Evolutionary conservation across 2,797 vertebrate species (phyloP), one percentile per base, ranked within the genome.

Genomic region (Propithecus deckenii): DNA sequence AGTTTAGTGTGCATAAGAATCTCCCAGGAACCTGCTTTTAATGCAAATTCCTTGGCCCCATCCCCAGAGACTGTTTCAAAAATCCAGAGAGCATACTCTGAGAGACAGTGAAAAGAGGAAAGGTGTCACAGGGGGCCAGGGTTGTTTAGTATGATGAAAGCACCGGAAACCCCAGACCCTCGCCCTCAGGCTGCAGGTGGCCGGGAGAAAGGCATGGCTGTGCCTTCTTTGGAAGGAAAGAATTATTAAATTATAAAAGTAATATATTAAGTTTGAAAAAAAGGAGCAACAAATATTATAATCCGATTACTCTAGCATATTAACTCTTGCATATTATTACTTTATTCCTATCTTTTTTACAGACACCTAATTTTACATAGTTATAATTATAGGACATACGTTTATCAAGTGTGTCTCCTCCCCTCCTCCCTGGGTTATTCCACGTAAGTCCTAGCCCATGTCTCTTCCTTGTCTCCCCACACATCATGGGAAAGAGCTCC

Each of bases 301-400:
- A 79, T 67, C 13, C 55, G 52, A 23, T 46, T 57, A 79, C 4
- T 79, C 12, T 25, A 14, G 46, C 30, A 30, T 38, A 14, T 55
- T 79, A 57, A 57, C 55, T 75, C 18, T 35, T 18, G 10, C 18
- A 17, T 38, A 20, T n/a, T 4, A 32, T 41, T 35, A 32, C 4
- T 69, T 94, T 30, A 65, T 79, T 75, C 22, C 17, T 23, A 28
- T 25, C 28, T 50, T 89, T 79, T 84, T 32, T 72, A 71, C 14
- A 15, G 52, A 65, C 43, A 28, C 30, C 10, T 41, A 15, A 57
- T 91, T 52, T 61, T 50, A 76, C 17, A 65, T 30, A 4, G 28
- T 46, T 67, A 11, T 11, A 46, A 32, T 30, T 25, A 43, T 13
- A 86, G 43, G n/a, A 32, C 17, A 30, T 46, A 7, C 1, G 1